Conservation (phyloP, 2,113 vertebrate genomes). For the Eretmochelys imbricata region DNA sequence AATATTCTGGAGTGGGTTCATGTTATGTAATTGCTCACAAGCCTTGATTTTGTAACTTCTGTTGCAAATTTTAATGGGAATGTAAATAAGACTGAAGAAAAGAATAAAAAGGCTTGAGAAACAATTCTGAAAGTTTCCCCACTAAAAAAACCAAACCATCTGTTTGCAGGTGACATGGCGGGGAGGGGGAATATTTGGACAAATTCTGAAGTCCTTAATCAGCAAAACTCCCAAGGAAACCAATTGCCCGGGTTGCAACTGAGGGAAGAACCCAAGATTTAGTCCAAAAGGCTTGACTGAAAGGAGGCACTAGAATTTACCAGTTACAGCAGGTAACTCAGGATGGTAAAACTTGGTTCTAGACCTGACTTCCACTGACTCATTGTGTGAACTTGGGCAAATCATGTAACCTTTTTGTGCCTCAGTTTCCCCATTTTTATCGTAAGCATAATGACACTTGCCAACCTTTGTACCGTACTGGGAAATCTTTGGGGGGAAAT, state of each 20-base stretch:
- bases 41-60: not conserved
- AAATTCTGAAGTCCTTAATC: accelerated
- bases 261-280: not conserved
- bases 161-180: accelerated
- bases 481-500: not conserved
- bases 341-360: not conserved
- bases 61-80: accelerated
- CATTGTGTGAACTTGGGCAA: not conserved
- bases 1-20: not conserved
- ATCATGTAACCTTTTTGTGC: accelerated
- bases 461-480: not conserved
- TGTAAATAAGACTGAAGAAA: not conserved
- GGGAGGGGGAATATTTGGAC: not conserved
- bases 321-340: not conserved
- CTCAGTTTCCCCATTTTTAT: accelerated
- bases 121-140: accelerated
- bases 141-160: too few relatives aligned
- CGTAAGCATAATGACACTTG: not conserved
- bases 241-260: not conserved
- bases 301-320: not conserved
- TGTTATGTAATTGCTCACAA: not conserved
- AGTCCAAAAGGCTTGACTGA: not conserved
- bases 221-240: not conserved
- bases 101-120: not conserved
- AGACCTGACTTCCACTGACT: not conserved